Conservation (phyloP, 2,888 invertebrate species). For the Lithosia quadra region DNA sequence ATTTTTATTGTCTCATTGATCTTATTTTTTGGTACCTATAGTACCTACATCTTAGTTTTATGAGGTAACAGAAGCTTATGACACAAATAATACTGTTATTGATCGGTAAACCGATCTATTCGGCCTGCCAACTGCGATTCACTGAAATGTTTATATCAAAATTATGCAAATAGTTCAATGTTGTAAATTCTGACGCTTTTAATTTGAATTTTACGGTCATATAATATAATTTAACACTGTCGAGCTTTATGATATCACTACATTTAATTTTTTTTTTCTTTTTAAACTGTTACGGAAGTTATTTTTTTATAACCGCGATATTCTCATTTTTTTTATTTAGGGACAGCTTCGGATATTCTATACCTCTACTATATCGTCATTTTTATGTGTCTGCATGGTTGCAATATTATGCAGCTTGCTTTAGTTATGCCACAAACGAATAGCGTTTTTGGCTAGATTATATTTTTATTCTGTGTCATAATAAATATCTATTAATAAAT, state of each 20-base stretch:
- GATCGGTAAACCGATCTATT: background rate
- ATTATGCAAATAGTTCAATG: constrained; percentile 29
- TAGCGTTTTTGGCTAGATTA: too few species aligned
- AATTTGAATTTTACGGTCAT: constrained; percentile 18
- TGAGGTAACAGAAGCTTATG: constrained; percentile 2
- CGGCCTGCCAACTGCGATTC: constrained; percentile 1
- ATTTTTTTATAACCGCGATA: background rate
- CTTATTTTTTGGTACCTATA: too few species aligned
- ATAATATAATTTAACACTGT: constrained; percentile 17
- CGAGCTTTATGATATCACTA: background rate
- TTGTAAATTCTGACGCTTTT: constrained; percentile 25
- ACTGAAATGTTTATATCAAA: constrained; percentile 14
- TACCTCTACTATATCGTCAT: too few species aligned
- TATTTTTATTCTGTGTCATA: too few species aligned
- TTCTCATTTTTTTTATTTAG: background rate
- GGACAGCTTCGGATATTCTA: background rate
- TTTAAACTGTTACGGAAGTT: background rate
- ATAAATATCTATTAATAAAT: too few species aligned
- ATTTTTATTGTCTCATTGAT: too few species aligned
- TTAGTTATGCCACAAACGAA: too few species aligned
- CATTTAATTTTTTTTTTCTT: constrained; percentile 10
- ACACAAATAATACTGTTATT: background rate
- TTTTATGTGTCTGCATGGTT: too few species aligned
- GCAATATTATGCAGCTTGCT: too few species aligned
- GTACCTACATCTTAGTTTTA: constrained; percentile 9